Base-by-base conservation (phyloP, 2,113 vertebrate species). In the Datnioides undecimradiatus region DNA sequence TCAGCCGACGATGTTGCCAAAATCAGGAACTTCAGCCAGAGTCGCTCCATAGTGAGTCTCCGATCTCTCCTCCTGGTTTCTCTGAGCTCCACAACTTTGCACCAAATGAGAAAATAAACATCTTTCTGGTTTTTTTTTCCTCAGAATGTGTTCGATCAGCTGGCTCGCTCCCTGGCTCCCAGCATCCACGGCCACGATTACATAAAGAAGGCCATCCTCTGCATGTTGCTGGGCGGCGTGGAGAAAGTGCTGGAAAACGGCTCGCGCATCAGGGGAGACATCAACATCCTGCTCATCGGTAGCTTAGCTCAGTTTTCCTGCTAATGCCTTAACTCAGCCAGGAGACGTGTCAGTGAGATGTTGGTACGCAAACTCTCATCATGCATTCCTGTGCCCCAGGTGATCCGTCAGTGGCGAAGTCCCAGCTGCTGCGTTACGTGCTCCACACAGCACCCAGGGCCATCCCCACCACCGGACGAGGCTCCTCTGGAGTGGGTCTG, bases 181-280 rank as follows among this genome's bases (percentile, higher is more conserved):
- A 99, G 97, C 38, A 99, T 99, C 91, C 97, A 99, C 0, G 98
- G 98, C 0, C 97, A 99, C 0, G 95, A 97, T 60, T 99, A 97
- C 87, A 98, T 99, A 73, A 99, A 99, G 96, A 99, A 98, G 85
- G 98, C 98, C 2, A 96, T 99, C 79, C 96, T 99, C 13, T 99
- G 98, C 87, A 95, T 99, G 96, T 90, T 99, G 51, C 93, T 99
- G 0, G 98, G 98, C 12, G 98, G 98, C 0, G 97, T 98, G 80
- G 98, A 99, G 92, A 99, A 98, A 85, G 88, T 97, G 25, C 93
- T 99, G 54, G 97, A 99, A 34, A 99, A 99, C 0, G 97, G 97
- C 48, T 97, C 96, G 1, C 96, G 97, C 51, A 96, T 99, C 87
- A 94, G 97, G 90, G 98, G 98, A 77, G 98, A 99, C 93, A 99